Conservation (phyloP, 2,797 vertebrate genomes). For the Coccyzus lansbergi region DNA sequence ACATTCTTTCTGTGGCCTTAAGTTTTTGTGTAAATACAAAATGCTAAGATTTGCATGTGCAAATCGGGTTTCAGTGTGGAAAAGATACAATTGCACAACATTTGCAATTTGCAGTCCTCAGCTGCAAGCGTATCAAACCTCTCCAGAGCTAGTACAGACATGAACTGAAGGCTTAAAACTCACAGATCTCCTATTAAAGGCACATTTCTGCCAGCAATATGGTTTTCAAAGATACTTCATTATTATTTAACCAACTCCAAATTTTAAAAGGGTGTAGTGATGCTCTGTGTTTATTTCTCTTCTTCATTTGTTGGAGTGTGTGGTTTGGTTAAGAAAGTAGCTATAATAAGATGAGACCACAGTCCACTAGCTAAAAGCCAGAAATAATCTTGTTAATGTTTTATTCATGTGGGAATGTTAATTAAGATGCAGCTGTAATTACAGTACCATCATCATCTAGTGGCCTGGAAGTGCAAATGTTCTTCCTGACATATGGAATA, state of each 20-base stretch:
- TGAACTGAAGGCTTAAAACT: neutral
- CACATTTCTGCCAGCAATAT: neutral
- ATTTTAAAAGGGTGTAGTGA: neutral
- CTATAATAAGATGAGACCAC: constrained; percentile 25
- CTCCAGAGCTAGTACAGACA: neutral
- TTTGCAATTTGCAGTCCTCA: neutral
- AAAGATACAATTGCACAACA: neutral
- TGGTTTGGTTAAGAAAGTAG: constrained; percentile 25
- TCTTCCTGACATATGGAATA: constrained; percentile 58
- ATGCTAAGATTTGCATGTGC: neutral
- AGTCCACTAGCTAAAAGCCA: constrained; percentile 38
- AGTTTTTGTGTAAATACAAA: neutral
- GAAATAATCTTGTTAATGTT: constrained; percentile 46
- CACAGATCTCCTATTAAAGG: neutral
- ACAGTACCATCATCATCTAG: constrained; percentile 61
- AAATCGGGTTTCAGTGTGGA: neutral
- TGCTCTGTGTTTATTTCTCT: neutral
- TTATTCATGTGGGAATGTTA: constrained; percentile 61
- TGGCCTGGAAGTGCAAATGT: constrained; percentile 54
- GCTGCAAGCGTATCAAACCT: neutral
- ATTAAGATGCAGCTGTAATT: constrained; percentile 65
- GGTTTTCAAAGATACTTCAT: neutral
- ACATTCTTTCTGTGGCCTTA: neutral
- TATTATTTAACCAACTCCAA: neutral
- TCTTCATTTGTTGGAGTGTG: neutral